Conservation (phyloP, 2,888 invertebrate species). For the Eupithecia pulchellata region DNA sequence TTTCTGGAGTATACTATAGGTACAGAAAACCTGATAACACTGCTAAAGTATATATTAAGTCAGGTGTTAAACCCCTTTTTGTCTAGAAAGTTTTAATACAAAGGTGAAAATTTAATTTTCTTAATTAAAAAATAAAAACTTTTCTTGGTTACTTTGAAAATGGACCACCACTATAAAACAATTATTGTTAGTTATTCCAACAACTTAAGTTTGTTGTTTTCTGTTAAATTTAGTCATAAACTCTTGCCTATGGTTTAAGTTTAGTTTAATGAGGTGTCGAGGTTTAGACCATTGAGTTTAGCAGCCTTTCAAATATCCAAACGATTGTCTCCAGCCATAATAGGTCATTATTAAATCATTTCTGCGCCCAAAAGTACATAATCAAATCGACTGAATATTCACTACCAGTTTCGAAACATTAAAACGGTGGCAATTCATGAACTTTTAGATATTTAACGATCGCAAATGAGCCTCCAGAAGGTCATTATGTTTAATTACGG, state of each 20-base stretch:
- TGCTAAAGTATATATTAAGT: too few species aligned
- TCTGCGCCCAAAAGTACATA: conserved; percentile 24
- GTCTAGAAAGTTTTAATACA: background rate
- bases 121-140: background rate
- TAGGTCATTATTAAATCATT: conserved; percentile 38
- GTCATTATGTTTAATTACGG: conserved; percentile 29
- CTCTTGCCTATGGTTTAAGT: background rate
- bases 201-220: background rate
- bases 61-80: background rate
- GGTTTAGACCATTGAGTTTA: conserved; percentile 9
- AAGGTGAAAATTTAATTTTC: background rate
- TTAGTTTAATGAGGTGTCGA: conserved; percentile 5
- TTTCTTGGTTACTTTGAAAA: background rate
- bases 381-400: conserved; percentile 29
- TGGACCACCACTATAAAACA: background rate
- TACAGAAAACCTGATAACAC: too few species aligned
- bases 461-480: conserved; percentile 25
- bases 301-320: conserved; percentile 14
- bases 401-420: conserved; percentile 24
- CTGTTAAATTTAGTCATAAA: background rate
- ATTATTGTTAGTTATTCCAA: background rate
- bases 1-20: too few species aligned
- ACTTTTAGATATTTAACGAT: conserved; percentile 31
- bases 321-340: conserved; percentile 25
- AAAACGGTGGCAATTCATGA: conserved; percentile 29